Conservation (phyloP, 92 coral and sea anemone genomes). For the Phenganax subtilis region DNA sequence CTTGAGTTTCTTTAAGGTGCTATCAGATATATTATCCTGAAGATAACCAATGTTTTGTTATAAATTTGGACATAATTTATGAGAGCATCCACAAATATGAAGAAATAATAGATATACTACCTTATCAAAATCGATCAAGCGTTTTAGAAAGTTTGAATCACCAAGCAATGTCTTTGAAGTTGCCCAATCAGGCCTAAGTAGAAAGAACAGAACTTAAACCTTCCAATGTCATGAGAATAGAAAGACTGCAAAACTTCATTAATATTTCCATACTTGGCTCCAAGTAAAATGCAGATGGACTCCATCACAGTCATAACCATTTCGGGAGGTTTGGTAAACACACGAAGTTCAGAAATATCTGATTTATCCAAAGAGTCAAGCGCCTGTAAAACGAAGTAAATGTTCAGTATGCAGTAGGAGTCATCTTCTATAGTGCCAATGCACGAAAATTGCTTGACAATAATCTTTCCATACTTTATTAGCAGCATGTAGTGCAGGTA, state of each 20-base stretch:
- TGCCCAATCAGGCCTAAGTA: slow-evolving; percentile 90
- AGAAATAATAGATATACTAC: slow-evolving; percentile 35
- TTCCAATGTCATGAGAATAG: neutral
- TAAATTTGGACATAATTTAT: no score
- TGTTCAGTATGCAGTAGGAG: no score
- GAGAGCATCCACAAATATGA: neutral
- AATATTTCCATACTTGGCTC: slow-evolving; percentile 64
- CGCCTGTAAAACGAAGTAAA: slow-evolving; percentile 52
- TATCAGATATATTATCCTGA: slow-evolving; percentile 85
- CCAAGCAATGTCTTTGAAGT: slow-evolving; percentile 81
- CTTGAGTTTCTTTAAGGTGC: slow-evolving; percentile 76
- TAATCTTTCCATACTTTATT: slow-evolving; percentile 56
- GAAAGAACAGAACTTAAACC: neutral
- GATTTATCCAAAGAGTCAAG: slow-evolving; percentile 90
- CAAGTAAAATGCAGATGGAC: slow-evolving; percentile 86
- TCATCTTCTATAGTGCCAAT: no score
- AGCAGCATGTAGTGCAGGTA: slow-evolving; percentile 91
- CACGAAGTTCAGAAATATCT: slow-evolving; percentile 96
- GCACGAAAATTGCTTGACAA: no score
- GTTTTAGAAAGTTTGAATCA: slow-evolving; percentile 77
- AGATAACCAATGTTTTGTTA: neutral
- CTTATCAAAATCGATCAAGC: slow-evolving; percentile 91
- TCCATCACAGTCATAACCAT: slow-evolving; percentile 99
- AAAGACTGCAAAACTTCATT: neutral
- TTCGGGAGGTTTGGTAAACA: slow-evolving; percentile 97